phyloP scores from a whole-genome alignment of 2,113 vertebrate genomes.

The Syngnathoides biaculeatus region DNA sequence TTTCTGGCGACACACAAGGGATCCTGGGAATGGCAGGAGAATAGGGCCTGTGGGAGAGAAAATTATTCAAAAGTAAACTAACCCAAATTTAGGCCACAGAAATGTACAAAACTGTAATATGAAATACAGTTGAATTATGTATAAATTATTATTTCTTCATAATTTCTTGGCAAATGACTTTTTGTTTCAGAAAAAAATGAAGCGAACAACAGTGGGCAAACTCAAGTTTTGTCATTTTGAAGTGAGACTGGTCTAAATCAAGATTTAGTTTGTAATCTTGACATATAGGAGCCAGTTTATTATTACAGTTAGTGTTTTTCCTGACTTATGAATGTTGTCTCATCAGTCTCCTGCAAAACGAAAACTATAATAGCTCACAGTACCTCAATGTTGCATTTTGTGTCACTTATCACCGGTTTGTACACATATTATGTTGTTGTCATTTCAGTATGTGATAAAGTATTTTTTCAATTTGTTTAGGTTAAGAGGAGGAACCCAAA shows the following conservation, averaged over 20 bases:
- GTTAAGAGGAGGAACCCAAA: not conserved
- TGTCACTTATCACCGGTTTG: too few relatives aligned
- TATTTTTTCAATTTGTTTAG: not conserved
- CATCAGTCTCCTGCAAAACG: too few relatives aligned
- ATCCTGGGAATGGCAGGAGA: constrained; percentile 87
- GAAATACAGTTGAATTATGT: too few relatives aligned
- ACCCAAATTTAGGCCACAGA: not conserved
- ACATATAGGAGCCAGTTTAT: too few relatives aligned
- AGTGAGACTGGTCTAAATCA: not conserved
- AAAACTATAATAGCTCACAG: too few relatives aligned
- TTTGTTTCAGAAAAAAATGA: not conserved
- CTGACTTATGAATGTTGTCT: too few relatives aligned
- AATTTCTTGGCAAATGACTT: not conserved
- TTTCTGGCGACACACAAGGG: constrained; percentile 89
- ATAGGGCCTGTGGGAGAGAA: constrained; percentile 76
- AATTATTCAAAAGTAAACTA: not conserved
- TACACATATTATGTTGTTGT: not conserved
- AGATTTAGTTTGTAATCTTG: too few relatives aligned
- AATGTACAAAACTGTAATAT: not conserved
- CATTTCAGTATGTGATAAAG: not conserved
- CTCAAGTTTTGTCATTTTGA: not conserved
- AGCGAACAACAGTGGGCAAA: not conserved
- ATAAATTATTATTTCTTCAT: too few relatives aligned
- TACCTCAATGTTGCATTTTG: too few relatives aligned
- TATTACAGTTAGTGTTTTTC: too few relatives aligned